Conservation (phyloP, 2,797 vertebrate species). For the Sebastes iracundus region DNA sequence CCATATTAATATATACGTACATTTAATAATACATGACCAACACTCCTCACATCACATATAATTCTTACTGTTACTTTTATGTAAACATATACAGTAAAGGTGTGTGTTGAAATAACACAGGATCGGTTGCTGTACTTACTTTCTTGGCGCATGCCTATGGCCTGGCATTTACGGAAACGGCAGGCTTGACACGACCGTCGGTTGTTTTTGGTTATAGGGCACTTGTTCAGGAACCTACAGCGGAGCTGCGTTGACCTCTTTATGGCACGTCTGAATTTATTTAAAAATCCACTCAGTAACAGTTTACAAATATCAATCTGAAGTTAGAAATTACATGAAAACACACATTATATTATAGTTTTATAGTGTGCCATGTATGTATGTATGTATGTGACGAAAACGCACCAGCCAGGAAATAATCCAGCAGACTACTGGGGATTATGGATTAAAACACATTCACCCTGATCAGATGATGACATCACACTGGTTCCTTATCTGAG, state of each 20-base stretch:
- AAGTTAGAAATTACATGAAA: constrained; percentile 3
- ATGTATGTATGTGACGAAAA: too few species aligned
- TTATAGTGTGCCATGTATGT: background rate
- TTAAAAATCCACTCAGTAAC: constrained; percentile 9
- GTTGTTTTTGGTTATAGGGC: constrained; percentile 83
- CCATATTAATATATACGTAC: background rate
- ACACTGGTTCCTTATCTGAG: background rate
- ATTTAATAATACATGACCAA: background rate
- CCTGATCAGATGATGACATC: background rate
- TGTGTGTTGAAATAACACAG: background rate
- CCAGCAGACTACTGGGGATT: background rate
- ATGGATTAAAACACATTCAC: background rate
- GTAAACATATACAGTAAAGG: background rate
- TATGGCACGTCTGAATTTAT: constrained; percentile 78
- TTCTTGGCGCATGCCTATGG: constrained; percentile 85
- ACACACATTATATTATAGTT: background rate
- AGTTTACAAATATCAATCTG: constrained; percentile 7
- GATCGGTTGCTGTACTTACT: constrained; percentile 70
- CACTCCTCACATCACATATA: background rate
- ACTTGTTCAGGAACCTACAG: constrained; percentile 81
- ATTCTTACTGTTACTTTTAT: background rate
- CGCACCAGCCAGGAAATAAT: background rate
- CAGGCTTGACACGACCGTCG: constrained; percentile 86
- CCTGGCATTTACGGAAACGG: constrained; percentile 84
- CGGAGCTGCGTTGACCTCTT: constrained; percentile 75